Conservation (phyloP, 2,113 vertebrate genomes). For the Plectropomus leopardus region DNA sequence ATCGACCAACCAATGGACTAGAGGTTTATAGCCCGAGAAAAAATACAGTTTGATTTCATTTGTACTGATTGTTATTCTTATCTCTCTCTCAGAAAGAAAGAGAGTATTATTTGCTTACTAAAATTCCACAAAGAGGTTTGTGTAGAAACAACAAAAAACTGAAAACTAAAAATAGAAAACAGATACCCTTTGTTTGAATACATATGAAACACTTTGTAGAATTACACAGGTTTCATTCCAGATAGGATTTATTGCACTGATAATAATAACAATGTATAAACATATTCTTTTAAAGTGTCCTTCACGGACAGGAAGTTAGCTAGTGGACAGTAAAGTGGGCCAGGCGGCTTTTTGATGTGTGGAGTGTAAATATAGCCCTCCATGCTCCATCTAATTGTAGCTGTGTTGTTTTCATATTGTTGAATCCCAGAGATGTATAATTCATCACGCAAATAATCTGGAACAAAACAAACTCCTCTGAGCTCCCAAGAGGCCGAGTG, state of each 20-base stretch:
- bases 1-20: no score
- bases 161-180: background rate
- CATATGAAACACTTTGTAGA: constrained; percentile 1
- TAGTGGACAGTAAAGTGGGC: constrained; percentile 55
- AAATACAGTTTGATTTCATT: no score
- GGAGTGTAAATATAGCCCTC: constrained; percentile 62
- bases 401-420: constrained; percentile 69
- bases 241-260: background rate
- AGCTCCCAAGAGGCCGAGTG: constrained; percentile 58
- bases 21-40: no score
- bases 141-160: background rate
- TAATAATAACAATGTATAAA: background rate
- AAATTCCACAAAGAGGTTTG: no score
- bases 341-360: constrained; percentile 57
- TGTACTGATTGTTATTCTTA: no score
- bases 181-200: background rate
- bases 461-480: constrained; percentile 73
- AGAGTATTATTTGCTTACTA: no score
- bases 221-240: background rate
- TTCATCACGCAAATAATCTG: constrained; percentile 75
- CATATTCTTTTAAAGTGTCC: constrained; percentile 12
- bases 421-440: constrained; percentile 71
- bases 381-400: constrained; percentile 54
- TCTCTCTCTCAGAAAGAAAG: no score
- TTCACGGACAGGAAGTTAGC: constrained; percentile 21